phyloP scores from a whole-genome alignment of 1,140 invertebrate species.

The Periplaneta americana region DNA sequence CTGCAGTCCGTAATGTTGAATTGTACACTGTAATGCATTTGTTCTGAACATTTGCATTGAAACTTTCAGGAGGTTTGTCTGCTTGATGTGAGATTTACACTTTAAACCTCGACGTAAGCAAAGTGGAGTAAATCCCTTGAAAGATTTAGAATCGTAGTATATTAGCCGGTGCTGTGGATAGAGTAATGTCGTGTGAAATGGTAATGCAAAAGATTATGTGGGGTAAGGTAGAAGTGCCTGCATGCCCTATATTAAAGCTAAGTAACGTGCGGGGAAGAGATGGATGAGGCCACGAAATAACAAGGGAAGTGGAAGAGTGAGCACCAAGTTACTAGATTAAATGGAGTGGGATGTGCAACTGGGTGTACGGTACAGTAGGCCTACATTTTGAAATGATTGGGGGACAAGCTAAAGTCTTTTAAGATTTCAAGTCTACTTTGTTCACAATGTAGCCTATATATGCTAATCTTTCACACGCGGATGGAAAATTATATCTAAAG shows the following conservation, averaged over 20 bases:
- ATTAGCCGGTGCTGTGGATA: not conserved
- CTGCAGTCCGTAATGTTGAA: too few relatives aligned
- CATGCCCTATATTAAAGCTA: not conserved
- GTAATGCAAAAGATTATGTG: not conserved
- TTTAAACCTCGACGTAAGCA: not conserved
- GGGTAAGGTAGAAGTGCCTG: not conserved
- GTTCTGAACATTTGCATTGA: not conserved
- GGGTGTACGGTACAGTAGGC: too few relatives aligned
- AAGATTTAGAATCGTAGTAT: not conserved
- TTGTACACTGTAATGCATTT: too few relatives aligned
- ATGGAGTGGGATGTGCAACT: not conserved
- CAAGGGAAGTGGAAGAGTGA: not conserved
- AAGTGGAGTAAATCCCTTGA: not conserved
- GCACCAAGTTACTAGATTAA: not conserved
- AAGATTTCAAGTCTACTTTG: not conserved
- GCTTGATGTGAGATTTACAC: not conserved
- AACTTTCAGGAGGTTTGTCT: not conserved
- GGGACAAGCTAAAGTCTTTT: too few relatives aligned
- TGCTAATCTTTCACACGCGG: not conserved
- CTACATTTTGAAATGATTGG: too few relatives aligned
- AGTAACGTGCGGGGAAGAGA: not conserved
- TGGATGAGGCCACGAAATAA: not conserved
- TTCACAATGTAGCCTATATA: not conserved
- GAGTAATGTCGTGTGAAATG: not conserved
- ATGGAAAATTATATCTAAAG: not conserved